Base-by-base conservation (phyloP, 2,113 vertebrate species). In the Bombycilla garrulus region DNA sequence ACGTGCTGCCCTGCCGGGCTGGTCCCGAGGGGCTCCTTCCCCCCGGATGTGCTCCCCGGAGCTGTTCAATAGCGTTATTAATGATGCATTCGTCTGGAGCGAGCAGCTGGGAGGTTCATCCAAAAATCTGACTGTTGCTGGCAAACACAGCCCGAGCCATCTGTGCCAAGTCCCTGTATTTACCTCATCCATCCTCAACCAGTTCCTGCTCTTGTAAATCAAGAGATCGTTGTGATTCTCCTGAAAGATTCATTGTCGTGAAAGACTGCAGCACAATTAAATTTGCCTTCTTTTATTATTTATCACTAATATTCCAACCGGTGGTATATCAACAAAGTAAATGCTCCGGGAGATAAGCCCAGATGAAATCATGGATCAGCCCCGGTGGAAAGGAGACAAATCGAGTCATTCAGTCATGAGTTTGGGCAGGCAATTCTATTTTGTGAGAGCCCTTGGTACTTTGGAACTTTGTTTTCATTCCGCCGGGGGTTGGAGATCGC, bases 11-110 rank as follows among this genome's bases (percentile, higher is more conserved):
- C 38, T 21, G 9, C 29, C 4, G 10, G 50, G 38, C 33, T 35
- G 73, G 5, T 3, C 69, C 1, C 0, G 23, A 23, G 84, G 7
- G 4, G 21, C 61, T 66, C 36, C 22, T 9, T 12, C 61, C 33
- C 2, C 14, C 3, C 1, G 50, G 66, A 23, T 16, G 10, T 71
- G 2, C 22, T n/a, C 76, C 33, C 2, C 0, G 3, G 56, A 61
- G 36, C 16, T 25, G 47, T 15, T 57, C 66, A 12, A 3, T 21
- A 1, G 3, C 4, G 7, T 15, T 23, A 13, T 65, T 51, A 33
- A 56, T 53, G 7, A 66, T 7, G 11, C 72, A 10, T 62, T 6
- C 22, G 17, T 21, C 5, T 14, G 35, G 83, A 76, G 47, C 44
- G 35, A 22, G 76, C 22, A 70, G 66, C 76, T 62, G 79, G 4